Conservation (phyloP, 2,888 invertebrate genomes). For the Norana najaformis region DNA sequence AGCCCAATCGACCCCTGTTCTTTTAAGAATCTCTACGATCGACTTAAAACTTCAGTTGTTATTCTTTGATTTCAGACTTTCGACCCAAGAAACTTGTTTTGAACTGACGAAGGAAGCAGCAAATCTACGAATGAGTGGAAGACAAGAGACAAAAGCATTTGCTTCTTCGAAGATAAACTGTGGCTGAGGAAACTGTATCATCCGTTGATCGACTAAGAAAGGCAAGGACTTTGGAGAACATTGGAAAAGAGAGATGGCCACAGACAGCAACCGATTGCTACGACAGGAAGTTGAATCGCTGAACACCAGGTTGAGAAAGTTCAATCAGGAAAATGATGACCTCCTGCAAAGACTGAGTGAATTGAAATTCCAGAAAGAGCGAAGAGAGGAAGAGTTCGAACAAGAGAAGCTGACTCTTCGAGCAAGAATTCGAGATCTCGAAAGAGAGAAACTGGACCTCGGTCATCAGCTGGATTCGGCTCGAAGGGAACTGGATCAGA, state of each 20-base stretch:
- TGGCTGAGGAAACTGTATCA: not conserved
- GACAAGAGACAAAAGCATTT: not conserved
- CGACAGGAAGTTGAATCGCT: not conserved
- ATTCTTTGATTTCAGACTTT: not conserved
- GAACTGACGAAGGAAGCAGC: not conserved
- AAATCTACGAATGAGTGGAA: not conserved
- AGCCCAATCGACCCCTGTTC: not conserved
- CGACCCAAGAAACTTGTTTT: not conserved
- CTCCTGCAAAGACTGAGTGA: conserved; percentile 15
- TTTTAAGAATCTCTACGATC: not conserved
- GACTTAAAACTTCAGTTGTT: not conserved
- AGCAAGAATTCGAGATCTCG: not conserved
- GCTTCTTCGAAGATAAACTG: not conserved
- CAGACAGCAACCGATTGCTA: not conserved
- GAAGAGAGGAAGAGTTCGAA: conserved; percentile 16
- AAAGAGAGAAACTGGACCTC: not conserved
- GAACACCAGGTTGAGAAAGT: not conserved
- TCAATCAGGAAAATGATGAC: conserved; percentile 20
- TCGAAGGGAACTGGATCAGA: not conserved
- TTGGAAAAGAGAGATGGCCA: not conserved
- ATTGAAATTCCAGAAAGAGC: not conserved
- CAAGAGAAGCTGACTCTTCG: not conserved
- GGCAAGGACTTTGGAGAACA: too few relatives aligned
- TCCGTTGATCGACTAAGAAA: not conserved
- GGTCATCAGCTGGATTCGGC: not conserved